Conservation (phyloP, 2,113 vertebrate genomes). For the Carassius carassius region DNA sequence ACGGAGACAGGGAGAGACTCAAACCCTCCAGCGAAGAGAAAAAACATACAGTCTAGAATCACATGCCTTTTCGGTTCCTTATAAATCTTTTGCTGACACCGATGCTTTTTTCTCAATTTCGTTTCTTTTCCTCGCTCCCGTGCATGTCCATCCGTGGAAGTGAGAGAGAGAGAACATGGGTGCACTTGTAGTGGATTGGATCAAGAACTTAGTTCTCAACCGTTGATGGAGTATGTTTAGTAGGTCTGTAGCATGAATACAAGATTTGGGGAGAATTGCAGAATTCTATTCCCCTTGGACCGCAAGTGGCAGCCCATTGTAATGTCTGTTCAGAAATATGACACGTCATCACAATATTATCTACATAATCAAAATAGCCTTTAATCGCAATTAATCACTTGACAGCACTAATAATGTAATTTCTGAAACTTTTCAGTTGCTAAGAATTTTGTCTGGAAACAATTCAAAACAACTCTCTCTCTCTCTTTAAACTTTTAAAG, state of each 20-base stretch:
- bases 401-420: too few relatives aligned
- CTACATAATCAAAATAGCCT: not conserved
- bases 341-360: not conserved
- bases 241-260: not conserved
- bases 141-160: conserved; percentile 18
- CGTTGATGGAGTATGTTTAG: not conserved
- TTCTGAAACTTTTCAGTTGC: too few relatives aligned
- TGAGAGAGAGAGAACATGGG: conserved; percentile 14
- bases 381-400: too few relatives aligned
- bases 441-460: not conserved
- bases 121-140: not conserved
- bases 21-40: conserved; percentile 41
- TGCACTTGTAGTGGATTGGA: not conserved
- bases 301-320: not conserved
- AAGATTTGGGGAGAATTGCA: not conserved
- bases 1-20: conserved; percentile 22
- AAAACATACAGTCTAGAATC: conserved; percentile 50
- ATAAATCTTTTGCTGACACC: conserved; percentile 57
- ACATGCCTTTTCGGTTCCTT: conserved; percentile 35
- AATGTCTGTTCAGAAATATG: not conserved
- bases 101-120: conserved; percentile 42
- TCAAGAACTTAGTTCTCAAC: conserved; percentile 10
- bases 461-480: not conserved
- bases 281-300: not conserved
- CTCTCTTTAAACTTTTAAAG: too few relatives aligned